Evolutionary conservation across 2,113 vertebrate species (phyloP).

Genomic region (Caretta caretta): DNA sequence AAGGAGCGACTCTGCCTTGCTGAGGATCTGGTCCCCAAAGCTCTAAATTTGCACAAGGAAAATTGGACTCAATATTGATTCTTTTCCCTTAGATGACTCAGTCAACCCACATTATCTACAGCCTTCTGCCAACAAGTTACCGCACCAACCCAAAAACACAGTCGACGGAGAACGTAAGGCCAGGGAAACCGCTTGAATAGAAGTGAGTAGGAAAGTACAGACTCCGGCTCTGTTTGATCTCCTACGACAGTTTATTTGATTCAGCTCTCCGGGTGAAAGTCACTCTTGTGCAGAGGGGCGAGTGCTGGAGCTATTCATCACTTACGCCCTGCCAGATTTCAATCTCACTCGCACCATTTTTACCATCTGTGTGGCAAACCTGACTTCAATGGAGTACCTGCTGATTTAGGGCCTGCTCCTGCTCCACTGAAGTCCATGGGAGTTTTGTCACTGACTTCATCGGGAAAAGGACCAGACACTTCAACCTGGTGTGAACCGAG

Average conservation of each 20-base stretch:
- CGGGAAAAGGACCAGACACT: neutral
- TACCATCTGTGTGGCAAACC: neutral
- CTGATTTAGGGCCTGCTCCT: neutral
- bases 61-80: neutral
- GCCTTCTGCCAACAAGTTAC: neutral
- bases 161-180: too few relatives aligned
- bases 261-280: neutral
- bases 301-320: neutral
- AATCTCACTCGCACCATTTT: neutral
- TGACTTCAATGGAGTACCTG: neutral
- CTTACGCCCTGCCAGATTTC: neutral
- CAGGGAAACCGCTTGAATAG: neutral
- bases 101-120: neutral
- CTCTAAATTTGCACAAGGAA: constrained; percentile 5
- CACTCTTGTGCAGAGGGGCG: neutral
- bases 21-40: neutral
- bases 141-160: neutral
- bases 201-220: neutral
- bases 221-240: neutral
- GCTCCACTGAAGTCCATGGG: neutral
- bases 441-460: neutral
- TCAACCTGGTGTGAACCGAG: neutral
- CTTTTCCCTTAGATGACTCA: neutral
- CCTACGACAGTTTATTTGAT: neutral
- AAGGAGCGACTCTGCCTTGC: neutral